Percentiles rank a stretch among this genome's conserved stretches.
Conservation (phyloP, 2,888 invertebrate species). For the Amphipoea lucens region DNA sequence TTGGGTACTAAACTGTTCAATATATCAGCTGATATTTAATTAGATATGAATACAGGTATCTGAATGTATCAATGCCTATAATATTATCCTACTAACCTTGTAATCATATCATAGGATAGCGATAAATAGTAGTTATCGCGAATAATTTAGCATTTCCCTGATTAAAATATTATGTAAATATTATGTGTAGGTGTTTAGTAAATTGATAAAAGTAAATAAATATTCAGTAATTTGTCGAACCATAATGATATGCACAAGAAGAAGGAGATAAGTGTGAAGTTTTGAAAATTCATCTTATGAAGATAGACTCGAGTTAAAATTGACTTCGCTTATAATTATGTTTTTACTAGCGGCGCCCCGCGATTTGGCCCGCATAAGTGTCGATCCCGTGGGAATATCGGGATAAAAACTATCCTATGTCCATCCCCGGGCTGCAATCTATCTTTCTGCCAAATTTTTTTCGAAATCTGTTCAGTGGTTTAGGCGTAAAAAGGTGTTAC, state of each 20-base stretch:
- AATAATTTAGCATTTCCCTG: slow-evolving; percentile 38
- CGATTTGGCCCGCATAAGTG: too few species aligned
- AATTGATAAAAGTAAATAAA: not conserved
- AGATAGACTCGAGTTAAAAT: too few species aligned
- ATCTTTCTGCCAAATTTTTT: too few species aligned
- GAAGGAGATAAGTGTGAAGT: not conserved
- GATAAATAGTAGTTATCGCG: slow-evolving; percentile 36
- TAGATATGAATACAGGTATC: slow-evolving; percentile 21
- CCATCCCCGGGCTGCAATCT: too few species aligned
- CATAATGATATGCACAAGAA: not conserved
- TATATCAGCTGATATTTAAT: slow-evolving; percentile 16
- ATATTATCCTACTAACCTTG: slow-evolving; percentile 43
- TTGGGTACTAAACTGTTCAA: not conserved
- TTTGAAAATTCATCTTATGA: not conserved
- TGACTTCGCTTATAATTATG: too few species aligned
- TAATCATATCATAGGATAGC: slow-evolving; percentile 28
- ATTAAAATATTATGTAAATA: slow-evolving; percentile 50
- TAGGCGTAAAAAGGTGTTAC: too few species aligned
- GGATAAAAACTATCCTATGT: too few species aligned
- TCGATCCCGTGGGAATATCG: too few species aligned
- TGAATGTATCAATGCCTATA: slow-evolving; percentile 26
- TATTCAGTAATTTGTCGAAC: not conserved
- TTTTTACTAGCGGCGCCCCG: too few species aligned
- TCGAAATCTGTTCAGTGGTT: too few species aligned
- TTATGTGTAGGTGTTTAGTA: slow-evolving; percentile 14